Conservation (phyloP, 2,888 invertebrate species). For the Lydus trimaculatus region DNA sequence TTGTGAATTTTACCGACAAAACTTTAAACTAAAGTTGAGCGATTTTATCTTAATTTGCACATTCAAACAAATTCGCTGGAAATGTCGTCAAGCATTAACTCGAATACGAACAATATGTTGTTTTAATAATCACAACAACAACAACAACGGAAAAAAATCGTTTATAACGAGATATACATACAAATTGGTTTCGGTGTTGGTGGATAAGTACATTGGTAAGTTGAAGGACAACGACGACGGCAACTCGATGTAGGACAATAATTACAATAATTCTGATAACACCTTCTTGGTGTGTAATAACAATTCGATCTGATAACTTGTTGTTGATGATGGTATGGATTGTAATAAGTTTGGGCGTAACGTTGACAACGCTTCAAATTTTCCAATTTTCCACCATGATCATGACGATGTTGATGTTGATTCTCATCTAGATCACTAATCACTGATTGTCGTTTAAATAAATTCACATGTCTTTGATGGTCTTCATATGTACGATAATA, state of each 20-base stretch:
- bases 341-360: slow-evolving; percentile 37
- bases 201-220: slow-evolving; percentile 5
- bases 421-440: background rate
- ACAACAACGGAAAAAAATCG: no score
- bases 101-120: background rate
- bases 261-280: slow-evolving; percentile 37
- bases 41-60: slow-evolving; percentile 3
- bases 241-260: slow-evolving; percentile 42
- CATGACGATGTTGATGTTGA: slow-evolving; percentile 10
- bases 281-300: slow-evolving; percentile 22
- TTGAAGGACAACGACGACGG: slow-evolving; percentile 38
- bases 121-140: background rate
- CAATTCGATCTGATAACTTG: slow-evolving; percentile 25
- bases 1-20: background rate
- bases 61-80: background rate
- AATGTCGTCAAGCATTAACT: slow-evolving; percentile 7
- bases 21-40: background rate
- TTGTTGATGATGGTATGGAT: slow-evolving; percentile 18
- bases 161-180: background rate
- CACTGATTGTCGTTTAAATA: slow-evolving; percentile 5
- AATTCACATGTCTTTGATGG: slow-evolving; percentile 9
- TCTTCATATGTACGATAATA: slow-evolving; percentile 22
- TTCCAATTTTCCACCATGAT: slow-evolving; percentile 16
- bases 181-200: slow-evolving; percentile 14
- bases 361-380: slow-evolving; percentile 33